These are phyloP conservation scores for Frankliniella intonsa DNA, from an alignment of 2,888 invertebrate genomes.

Conservation along the genomic window DNA sequence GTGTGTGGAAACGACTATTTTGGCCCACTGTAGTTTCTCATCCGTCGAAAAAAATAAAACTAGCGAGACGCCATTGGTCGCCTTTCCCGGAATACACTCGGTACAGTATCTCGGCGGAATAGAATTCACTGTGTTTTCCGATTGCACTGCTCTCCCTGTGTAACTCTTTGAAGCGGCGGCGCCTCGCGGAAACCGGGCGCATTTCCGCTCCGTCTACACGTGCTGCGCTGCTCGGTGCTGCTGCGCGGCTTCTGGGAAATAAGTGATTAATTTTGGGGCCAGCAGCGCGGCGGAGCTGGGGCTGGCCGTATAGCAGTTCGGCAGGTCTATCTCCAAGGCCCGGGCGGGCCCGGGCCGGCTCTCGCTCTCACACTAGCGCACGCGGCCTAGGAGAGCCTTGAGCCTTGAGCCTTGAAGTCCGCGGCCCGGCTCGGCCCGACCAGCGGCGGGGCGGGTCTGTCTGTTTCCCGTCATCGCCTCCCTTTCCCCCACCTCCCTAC, in stretches of 20 bases:
- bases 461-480: slow-evolving; percentile 13
- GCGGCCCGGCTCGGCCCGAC: neutral
- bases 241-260: neutral
- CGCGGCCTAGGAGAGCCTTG: neutral
- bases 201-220: too few species aligned
- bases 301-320: neutral
- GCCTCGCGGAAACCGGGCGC: too few species aligned
- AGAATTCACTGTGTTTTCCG: too few species aligned
- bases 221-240: too few species aligned
- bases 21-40: too few species aligned
- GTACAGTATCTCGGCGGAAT: too few species aligned
- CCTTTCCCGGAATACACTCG: too few species aligned
- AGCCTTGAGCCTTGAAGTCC: neutral
- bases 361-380: neutral
- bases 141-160: too few species aligned
- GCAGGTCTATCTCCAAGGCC: slow-evolving; percentile 6
- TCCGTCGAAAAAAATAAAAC: too few species aligned
- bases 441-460: neutral
- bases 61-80: too few species aligned
- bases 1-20: too few species aligned
- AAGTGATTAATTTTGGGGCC: neutral
- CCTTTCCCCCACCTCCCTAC: neutral
- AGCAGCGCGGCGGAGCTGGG: neutral
- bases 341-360: neutral
- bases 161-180: too few species aligned